These are phyloP conservation scores for Muscina levida DNA, from an alignment of 2,888 invertebrate genomes.

Conservation along the genomic window DNA sequence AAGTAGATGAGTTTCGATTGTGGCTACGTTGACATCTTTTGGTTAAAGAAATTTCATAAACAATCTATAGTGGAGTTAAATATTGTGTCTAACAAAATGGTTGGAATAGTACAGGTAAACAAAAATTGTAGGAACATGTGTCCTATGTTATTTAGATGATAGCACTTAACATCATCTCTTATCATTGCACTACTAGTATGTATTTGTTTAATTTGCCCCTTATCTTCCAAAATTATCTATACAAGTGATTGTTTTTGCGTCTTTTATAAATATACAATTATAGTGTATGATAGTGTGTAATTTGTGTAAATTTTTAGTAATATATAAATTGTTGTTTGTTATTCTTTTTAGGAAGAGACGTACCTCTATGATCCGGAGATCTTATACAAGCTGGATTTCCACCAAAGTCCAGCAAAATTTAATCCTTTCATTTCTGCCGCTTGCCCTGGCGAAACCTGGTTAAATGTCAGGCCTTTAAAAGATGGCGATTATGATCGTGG, in stretches of 20 bases:
- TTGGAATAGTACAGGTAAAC: slow-evolving; percentile 48
- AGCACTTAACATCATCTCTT: too few relatives aligned
- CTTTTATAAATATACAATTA: background rate
- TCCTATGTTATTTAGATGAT: too few relatives aligned
- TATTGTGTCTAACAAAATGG: slow-evolving; percentile 56
- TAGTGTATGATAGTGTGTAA: background rate
- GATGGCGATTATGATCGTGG: slow-evolving; percentile 91
- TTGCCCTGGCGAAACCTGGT: slow-evolving; percentile 87
- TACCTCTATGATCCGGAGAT: slow-evolving; percentile 85
- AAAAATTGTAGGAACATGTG: background rate
- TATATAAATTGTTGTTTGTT: slow-evolving; percentile 25
- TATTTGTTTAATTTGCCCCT: background rate
- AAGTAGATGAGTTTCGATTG: slow-evolving; percentile 61
- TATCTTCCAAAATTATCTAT: slow-evolving; percentile 26
- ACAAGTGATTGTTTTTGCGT: background rate
- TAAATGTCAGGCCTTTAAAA: slow-evolving; percentile 89
- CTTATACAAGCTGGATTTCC: slow-evolving; percentile 85
- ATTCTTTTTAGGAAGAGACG: slow-evolving; percentile 80
- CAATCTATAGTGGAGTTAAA: slow-evolving; percentile 31
- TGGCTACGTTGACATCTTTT: slow-evolving; percentile 65
- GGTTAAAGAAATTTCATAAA: slow-evolving; percentile 41
- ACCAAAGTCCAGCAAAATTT: slow-evolving; percentile 83
- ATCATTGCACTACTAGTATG: too few relatives aligned
- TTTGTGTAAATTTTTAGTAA: background rate
- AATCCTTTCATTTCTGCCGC: slow-evolving; percentile 86